phyloP scores from a whole-genome alignment of 1,140 invertebrate species.

The Zaprionus kolodkinae region DNA sequence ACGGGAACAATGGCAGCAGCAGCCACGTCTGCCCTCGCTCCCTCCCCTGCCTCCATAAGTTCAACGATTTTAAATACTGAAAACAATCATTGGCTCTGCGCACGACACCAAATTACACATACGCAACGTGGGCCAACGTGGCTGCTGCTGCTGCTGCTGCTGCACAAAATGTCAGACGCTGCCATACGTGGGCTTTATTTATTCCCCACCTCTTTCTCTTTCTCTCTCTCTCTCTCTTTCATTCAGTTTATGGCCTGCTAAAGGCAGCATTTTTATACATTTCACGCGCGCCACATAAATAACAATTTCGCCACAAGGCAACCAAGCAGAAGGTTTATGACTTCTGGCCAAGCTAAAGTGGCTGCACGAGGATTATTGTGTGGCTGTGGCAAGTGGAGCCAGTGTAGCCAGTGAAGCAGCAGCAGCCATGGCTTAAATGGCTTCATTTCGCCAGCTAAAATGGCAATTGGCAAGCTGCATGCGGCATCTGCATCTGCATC shows the following conservation, averaged over 20 bases:
- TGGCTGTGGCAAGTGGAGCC: constrained; percentile 7
- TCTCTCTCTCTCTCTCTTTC: neutral
- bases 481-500: constrained; percentile 42
- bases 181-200: constrained; percentile 18
- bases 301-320: constrained; percentile 67
- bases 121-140: constrained; percentile 44
- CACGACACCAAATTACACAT: constrained; percentile 63
- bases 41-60: constrained; percentile 51
- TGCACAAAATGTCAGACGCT: constrained; percentile 34
- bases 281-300: constrained; percentile 79
- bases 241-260: constrained; percentile 65
- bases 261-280: constrained; percentile 74
- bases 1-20: constrained; percentile 61
- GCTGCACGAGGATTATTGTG: constrained; percentile 44
- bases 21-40: constrained; percentile 22
- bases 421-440: constrained; percentile 51
- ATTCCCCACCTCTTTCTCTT: neutral
- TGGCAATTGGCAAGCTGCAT: constrained; percentile 66
- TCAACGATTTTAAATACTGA: constrained; percentile 64
- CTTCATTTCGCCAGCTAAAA: constrained; percentile 67
- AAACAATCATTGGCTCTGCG: constrained; percentile 49
- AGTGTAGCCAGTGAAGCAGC: constrained; percentile 11
- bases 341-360: constrained; percentile 61
- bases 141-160: constrained; percentile 25
- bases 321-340: constrained; percentile 70